These are phyloP conservation scores for Takifugu ocellatus DNA, from an alignment of 2,797 vertebrate species.

Conservation along the genomic window DNA sequence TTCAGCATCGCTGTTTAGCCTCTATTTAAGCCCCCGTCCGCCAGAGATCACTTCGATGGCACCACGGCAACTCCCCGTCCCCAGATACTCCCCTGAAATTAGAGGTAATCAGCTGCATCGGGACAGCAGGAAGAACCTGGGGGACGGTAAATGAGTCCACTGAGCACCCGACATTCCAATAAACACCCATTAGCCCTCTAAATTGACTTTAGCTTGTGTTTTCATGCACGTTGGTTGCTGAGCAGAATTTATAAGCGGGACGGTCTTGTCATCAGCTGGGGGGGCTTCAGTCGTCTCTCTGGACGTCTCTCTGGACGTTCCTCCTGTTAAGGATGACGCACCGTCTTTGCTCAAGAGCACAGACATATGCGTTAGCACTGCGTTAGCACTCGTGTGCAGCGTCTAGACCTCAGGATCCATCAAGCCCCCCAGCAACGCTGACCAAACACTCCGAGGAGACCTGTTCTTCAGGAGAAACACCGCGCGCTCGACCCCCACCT, in stretches of 20 bases:
- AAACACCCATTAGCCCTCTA: constrained; percentile 25
- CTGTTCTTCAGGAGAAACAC: too few species aligned
- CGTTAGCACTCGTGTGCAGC: too few species aligned
- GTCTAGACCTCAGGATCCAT: too few species aligned
- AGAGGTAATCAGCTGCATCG: constrained; percentile 54
- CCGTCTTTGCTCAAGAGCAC: too few species aligned
- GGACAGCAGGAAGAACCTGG: constrained; percentile 49
- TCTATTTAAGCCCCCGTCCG: constrained; percentile 59
- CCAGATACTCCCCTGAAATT: constrained; percentile 48
- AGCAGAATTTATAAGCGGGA: constrained; percentile 13
- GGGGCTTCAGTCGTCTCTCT: constrained; percentile 6
- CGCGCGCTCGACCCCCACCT: too few species aligned
- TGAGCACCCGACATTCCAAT: constrained; percentile 36
- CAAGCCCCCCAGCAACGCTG: too few species aligned
- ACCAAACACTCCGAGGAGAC: too few species aligned
- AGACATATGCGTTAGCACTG: too few species aligned
- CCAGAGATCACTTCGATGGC: constrained; percentile 65
- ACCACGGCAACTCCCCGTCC: constrained; percentile 28
- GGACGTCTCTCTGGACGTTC: constrained; percentile 2
- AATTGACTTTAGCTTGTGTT: constrained; percentile 28
- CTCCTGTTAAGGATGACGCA: too few species aligned
- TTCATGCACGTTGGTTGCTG: constrained; percentile 24
- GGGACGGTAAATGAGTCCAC: constrained; percentile 50
- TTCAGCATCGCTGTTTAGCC: constrained; percentile 58
- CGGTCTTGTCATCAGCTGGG: too few species aligned